Conservation (phyloP, 2,113 vertebrate genomes). For the Junco hyemalis region DNA sequence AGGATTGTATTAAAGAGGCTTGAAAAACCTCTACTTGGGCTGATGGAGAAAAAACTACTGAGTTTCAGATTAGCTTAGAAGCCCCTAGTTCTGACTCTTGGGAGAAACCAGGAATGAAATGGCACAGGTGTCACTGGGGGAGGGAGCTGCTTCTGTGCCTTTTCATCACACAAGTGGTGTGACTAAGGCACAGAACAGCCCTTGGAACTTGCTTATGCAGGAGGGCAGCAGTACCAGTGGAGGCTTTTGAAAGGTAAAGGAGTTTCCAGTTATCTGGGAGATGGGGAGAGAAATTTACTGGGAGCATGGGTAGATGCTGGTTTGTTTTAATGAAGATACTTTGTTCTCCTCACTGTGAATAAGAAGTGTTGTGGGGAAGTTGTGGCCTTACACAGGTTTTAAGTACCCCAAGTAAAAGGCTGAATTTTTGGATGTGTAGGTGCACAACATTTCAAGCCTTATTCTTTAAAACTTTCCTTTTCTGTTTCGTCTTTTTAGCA, state of each 20-base stretch:
- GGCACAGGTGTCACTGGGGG: not conserved
- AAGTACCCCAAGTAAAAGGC: not conserved
- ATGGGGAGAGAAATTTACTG: not conserved
- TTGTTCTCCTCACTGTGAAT: not conserved
- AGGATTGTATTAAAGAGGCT: not conserved
- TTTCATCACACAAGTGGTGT: not conserved
- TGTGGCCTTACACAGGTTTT: not conserved
- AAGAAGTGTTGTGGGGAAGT: not conserved
- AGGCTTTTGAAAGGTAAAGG: not conserved
- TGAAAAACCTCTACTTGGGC: not conserved
- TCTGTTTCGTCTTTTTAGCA: not conserved
- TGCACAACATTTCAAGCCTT: not conserved
- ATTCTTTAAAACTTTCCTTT: constrained; percentile 5
- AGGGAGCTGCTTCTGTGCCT: not conserved
- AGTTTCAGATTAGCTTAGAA: not conserved
- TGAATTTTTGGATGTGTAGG: not conserved
- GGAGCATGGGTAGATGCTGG: not conserved
- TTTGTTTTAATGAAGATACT: not conserved
- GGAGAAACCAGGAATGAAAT: not conserved
- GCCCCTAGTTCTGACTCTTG: not conserved
- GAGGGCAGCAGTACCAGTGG: not conserved
- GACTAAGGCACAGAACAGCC: not conserved
- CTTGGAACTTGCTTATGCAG: not conserved
- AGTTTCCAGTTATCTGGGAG: not conserved
- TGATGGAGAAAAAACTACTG: not conserved